Evolutionary conservation across 2,888 invertebrate genomes (phyloP), one percentile per base, ranked within the genome.

Genomic region (Agrotis clavis): DNA sequence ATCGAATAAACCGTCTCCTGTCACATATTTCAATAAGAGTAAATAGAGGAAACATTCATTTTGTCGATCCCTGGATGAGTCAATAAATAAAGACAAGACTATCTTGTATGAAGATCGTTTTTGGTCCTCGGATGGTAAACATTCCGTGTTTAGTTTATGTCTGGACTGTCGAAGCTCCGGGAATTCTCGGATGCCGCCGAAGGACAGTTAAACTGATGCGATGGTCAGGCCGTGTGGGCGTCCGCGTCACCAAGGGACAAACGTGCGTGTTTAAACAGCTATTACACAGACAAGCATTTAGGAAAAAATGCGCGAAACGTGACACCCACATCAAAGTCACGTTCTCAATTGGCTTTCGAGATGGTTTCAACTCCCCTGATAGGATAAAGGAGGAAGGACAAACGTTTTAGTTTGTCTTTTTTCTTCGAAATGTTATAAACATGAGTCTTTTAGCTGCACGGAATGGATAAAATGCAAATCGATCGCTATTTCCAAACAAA

Each of bases 111-210:
- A 76, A 83, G 41, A 77, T 75, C 68, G 71, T 70, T 77, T 78
- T 82, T 81, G 76, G 81, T 78, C 70, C 78, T 68, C 50, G 70
- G 67, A 71, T 73, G 71, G 82, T 83, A 86, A 86, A 88, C 85
- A 85, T 88, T 86, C 81, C 67, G 78, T 85, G 82, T 85, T 87
- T 86, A 81, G 82, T 86, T 87, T 85, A 80, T 86, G 81, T 83
- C 77, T 82, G 80, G 71, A 64, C 51, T 50, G 75, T 79, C 74
- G 79, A 85, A 84, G 79, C 83, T 87, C 72, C 78, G 83, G 71
- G 85, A 88, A 90, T 90, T 88, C 86, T 82, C 77, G 80, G 54
- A 48, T 25, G 64, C 60, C 45, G 64, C 59, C 21, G 35, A 77
- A 71, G 51, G 51, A 81, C 81, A 82, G 81, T 84, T 79, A 84